phyloP scores from a whole-genome alignment of 2,888 invertebrate genomes.

The Linyphia triangularis region DNA sequence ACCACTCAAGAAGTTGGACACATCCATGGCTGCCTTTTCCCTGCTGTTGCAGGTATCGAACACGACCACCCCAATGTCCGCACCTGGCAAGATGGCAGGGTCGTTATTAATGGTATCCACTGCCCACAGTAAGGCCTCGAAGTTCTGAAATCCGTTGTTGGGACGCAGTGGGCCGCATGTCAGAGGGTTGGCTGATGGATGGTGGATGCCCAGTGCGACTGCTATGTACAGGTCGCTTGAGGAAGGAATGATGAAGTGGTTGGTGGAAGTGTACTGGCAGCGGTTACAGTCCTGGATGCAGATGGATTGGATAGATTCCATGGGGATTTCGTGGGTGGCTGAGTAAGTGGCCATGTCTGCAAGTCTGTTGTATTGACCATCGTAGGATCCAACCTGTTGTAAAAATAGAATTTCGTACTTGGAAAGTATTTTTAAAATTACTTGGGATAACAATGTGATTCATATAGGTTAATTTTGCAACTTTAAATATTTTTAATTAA shows the following conservation, averaged over 20 bases:
- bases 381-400: slow-evolving; percentile 66
- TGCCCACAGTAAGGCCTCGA: slow-evolving; percentile 80
- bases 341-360: slow-evolving; percentile 64
- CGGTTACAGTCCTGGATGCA: slow-evolving; percentile 64
- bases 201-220: slow-evolving; percentile 80
- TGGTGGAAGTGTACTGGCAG: slow-evolving; percentile 60
- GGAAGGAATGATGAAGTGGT: slow-evolving; percentile 72
- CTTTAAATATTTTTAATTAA: no score
- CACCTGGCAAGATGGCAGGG: slow-evolving; percentile 75
- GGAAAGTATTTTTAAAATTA: no score
- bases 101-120: slow-evolving; percentile 77
- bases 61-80: slow-evolving; percentile 77
- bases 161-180: slow-evolving; percentile 78
- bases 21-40: slow-evolving; percentile 74
- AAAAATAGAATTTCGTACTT: no score
- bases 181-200: slow-evolving; percentile 78
- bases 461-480: no score
- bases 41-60: slow-evolving; percentile 78
- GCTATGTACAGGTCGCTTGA: slow-evolving; percentile 79
- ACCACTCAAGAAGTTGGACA: slow-evolving; percentile 75
- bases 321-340: slow-evolving; percentile 14
- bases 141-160: slow-evolving; percentile 78
- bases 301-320: slow-evolving; percentile 56
- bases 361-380: slow-evolving; percentile 42
- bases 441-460: no score